A percentile compares a stretch with the other conserved stretches of the same genome.
Conservation (phyloP, 2,888 invertebrate species). For the Ommatoiulus sabulosus region DNA sequence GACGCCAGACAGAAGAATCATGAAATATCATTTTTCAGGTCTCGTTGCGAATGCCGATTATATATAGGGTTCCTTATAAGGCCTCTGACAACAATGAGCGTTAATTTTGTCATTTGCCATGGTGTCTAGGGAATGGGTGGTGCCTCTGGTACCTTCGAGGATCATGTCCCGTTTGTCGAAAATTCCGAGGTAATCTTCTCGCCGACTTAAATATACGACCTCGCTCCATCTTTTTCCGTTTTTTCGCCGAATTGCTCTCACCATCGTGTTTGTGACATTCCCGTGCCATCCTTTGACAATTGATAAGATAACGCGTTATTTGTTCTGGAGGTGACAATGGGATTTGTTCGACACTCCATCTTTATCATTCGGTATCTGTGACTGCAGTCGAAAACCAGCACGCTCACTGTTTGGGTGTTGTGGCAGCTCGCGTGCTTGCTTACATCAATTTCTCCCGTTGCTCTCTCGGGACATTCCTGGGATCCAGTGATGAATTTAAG, state of each 20-base stretch:
- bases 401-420: not conserved
- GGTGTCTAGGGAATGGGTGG: constrained; percentile 15
- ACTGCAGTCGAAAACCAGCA: not conserved
- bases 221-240: constrained; percentile 13
- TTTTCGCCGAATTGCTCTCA: not conserved
- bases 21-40: not conserved
- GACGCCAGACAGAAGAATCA: not conserved
- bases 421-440: not conserved
- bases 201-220: constrained; percentile 2
- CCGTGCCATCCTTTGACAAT: not conserved
- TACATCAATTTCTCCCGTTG: not conserved
- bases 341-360: not conserved
- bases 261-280: not conserved
- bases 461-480: not conserved
- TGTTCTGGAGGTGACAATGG: not conserved
- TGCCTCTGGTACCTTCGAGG: not conserved
- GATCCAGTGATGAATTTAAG: not conserved
- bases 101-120: not conserved
- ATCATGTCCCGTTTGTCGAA: not conserved
- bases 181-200: not conserved
- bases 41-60: not conserved
- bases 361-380: not conserved
- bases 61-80: constrained; percentile 24
- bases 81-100: not conserved
- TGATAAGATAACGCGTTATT: not conserved